phyloP scores from a whole-genome alignment of 2,113 vertebrate genomes.

The Nyctereutes procyonoides region DNA sequence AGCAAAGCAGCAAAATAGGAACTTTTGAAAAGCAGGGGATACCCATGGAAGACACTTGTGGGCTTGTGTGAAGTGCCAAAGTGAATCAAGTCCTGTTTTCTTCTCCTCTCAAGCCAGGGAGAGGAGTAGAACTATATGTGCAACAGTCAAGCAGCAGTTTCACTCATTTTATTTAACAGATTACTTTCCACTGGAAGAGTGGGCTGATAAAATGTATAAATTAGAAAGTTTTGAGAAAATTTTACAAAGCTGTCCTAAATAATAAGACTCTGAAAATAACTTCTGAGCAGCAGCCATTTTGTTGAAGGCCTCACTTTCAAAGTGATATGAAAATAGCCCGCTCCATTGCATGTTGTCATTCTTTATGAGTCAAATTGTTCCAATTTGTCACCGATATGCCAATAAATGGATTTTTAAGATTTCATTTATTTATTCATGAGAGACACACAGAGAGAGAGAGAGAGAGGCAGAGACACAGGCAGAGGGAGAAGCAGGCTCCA shows the following conservation, averaged over 20 bases:
- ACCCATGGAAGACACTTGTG: not conserved
- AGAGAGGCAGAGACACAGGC: too few species aligned
- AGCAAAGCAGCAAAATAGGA: not conserved
- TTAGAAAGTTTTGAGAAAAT: slow-evolving; percentile 34
- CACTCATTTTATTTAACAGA: slow-evolving; percentile 32
- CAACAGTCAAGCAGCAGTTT: slow-evolving; percentile 14
- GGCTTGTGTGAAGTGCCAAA: not conserved
- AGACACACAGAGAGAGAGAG: too few species aligned
- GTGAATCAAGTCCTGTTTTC: slow-evolving; percentile 1
- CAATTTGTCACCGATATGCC: slow-evolving; percentile 2
- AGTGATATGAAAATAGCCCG: not conserved
- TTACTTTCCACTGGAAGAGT: not conserved
- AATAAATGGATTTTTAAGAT: not conserved
- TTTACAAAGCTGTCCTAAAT: not conserved
- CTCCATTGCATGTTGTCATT: not conserved
- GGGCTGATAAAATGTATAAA: not conserved
- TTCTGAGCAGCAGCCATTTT: not conserved
- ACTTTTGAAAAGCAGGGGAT: not conserved
- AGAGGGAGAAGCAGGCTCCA: too few species aligned
- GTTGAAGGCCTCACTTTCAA: not conserved
- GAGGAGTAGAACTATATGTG: not conserved
- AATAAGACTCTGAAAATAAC: not conserved
- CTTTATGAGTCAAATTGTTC: not conserved
- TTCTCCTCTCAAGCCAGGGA: not conserved
- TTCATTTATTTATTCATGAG: too few species aligned